These are phyloP conservation scores for Drosophila subsilvestris DNA, from an alignment of 2,888 invertebrate genomes.

Conservation along the genomic window DNA sequence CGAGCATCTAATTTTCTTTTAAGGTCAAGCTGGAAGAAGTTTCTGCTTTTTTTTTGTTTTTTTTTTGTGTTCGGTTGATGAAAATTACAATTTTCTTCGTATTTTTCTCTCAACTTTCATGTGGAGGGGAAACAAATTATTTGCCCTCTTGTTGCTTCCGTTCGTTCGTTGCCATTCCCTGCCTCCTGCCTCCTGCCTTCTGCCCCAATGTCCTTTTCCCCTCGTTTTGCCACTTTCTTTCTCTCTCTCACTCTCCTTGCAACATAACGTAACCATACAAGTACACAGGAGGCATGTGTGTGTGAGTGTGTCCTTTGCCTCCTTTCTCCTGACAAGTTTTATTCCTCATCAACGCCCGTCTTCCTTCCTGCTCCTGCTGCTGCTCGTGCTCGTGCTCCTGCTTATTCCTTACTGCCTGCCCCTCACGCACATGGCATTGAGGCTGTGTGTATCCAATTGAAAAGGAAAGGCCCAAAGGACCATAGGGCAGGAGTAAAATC, in stretches of 20 bases:
- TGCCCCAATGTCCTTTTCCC: conserved; percentile 17
- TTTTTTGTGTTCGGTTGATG: conserved; percentile 70
- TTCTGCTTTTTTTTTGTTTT: conserved; percentile 16
- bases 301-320: conserved; percentile 22
- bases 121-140: conserved; percentile 49
- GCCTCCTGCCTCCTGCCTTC: conserved; percentile 4
- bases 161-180: conserved; percentile 36
- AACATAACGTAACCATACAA: conserved; percentile 38
- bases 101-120: conserved; percentile 77
- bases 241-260: conserved; percentile 11
- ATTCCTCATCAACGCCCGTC: conserved; percentile 53
- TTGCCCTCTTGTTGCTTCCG: conserved; percentile 74
- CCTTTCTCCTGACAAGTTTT: conserved; percentile 42
- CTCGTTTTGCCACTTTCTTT: conserved; percentile 2
- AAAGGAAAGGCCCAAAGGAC: conserved; percentile 46
- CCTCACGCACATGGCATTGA: conserved; percentile 23
- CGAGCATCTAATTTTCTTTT: conserved; percentile 80
- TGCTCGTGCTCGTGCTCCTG: conserved; percentile 1
- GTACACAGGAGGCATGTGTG: conserved; percentile 30
- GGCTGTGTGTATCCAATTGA: conserved; percentile 63
- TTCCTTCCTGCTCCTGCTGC: conserved; percentile 12
- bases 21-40: conserved; percentile 73
- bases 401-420: neutral
- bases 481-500: conserved; percentile 42
- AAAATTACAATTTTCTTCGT: conserved; percentile 83